Percentiles rank a stretch among this genome's conserved stretches.
These are phyloP conservation scores for Parnassius mnemosyne DNA, from an alignment of 2,888 invertebrate species.

Conservation along the genomic window DNA sequence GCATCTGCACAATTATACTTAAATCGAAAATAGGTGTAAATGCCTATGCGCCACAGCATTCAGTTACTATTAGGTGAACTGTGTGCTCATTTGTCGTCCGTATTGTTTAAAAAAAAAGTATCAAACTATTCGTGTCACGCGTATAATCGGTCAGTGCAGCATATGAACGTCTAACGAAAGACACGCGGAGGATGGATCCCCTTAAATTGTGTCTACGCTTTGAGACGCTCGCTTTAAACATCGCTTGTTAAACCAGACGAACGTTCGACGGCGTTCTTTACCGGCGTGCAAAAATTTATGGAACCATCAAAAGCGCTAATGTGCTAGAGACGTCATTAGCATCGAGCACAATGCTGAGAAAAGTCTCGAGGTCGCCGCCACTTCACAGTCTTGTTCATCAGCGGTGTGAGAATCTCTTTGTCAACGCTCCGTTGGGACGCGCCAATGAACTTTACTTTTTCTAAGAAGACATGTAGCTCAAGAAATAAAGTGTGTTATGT, in stretches of 20 bases:
- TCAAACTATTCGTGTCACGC: no score
- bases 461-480: slow-evolving; percentile 25
- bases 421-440: slow-evolving; percentile 45
- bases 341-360: slow-evolving; percentile 62
- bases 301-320: slow-evolving; percentile 53
- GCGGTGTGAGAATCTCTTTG: slow-evolving; percentile 50
- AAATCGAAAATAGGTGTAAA: no score
- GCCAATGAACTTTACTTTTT: slow-evolving; percentile 48
- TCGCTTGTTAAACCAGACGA: slow-evolving; percentile 17
- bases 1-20: no score
- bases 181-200: no score
- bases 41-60: no score
- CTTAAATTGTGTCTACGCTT: no score
- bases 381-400: slow-evolving; percentile 48
- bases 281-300: slow-evolving; percentile 38
- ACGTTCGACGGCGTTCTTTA: slow-evolving; percentile 28
- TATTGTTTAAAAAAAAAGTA: no score
- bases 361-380: slow-evolving; percentile 46
- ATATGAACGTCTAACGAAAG: no score
- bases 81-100: no score
- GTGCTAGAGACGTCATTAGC: slow-evolving; percentile 56
- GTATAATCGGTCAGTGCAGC: no score
- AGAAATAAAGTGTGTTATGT: not conserved
- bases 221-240: not conserved
- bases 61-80: no score